Percentiles rank a stretch among this genome's conserved stretches.
Evolutionary conservation across 2,888 invertebrate genomes (phyloP).

Genomic region (Napeogenes inachia): DNA sequence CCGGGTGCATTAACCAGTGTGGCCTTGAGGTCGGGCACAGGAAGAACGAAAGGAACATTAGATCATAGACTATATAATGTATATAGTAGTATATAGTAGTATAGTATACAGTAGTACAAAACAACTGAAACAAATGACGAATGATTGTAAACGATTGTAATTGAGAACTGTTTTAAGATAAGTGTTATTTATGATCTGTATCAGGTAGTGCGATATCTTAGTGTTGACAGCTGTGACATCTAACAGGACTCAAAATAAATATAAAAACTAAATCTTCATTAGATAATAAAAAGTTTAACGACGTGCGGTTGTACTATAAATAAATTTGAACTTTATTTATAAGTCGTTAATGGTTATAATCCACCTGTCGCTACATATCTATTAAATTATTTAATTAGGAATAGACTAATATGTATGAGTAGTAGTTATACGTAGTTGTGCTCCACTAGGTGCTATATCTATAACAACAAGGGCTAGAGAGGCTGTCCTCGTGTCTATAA

Average conservation of each 20-base stretch:
- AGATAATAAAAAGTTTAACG: not conserved
- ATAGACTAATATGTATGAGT: too few species aligned
- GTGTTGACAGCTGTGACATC: too few species aligned
- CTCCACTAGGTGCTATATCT: too few species aligned
- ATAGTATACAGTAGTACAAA: not conserved
- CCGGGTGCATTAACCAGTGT: constrained; percentile 1
- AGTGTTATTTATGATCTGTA: too few species aligned
- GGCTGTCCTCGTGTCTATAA: too few species aligned
- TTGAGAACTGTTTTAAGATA: not conserved
- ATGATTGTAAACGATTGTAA: too few species aligned
- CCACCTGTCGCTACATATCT: not conserved
- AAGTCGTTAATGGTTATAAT: not conserved
- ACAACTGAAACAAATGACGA: not conserved
- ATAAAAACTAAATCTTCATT: not conserved
- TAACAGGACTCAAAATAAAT: not conserved
- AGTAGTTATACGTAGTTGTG: too few species aligned
- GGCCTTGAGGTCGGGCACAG: constrained; percentile 1
- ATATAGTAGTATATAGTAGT: not conserved
- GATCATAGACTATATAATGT: not conserved
- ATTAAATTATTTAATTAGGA: not conserved
- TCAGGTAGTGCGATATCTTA: too few species aligned
- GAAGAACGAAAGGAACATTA: not conserved
- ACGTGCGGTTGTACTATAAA: not conserved
- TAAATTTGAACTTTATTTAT: not conserved
- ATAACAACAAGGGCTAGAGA: too few species aligned